phyloP scores from a whole-genome alignment of 2,888 invertebrate genomes.

The Seira ritae region DNA sequence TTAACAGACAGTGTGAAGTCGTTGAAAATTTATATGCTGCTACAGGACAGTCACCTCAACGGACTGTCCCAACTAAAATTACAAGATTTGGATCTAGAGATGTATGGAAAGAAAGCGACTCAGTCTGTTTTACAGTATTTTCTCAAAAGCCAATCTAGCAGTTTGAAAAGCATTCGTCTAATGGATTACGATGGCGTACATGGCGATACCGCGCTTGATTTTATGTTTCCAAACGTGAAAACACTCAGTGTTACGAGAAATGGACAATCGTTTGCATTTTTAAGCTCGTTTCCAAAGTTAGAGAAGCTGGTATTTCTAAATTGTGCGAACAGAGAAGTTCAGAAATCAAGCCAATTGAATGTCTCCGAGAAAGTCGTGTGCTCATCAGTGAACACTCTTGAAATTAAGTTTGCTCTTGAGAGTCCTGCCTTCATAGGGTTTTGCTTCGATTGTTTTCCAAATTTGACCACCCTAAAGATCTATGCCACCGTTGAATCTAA shows the following conservation, averaged over 20 bases:
- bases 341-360: not conserved
- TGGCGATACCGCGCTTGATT: not conserved
- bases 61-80: slow-evolving; percentile 7
- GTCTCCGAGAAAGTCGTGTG: not conserved
- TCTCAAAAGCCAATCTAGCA: not conserved
- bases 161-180: not conserved
- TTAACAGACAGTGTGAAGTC: slow-evolving; percentile 7
- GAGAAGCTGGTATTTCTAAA: slow-evolving; percentile 20
- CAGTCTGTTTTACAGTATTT: not conserved
- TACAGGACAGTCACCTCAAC: not conserved
- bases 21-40: slow-evolving; percentile 25
- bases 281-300: slow-evolving; percentile 10
- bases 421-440: not conserved
- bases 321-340: not conserved
- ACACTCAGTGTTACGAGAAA: slow-evolving; percentile 5
- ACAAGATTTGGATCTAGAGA: not conserved
- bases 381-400: not conserved
- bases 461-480: not conserved
- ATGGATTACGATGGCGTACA: slow-evolving; percentile 22
- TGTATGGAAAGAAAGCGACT: slow-evolving; percentile 25
- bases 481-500: not conserved
- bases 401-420: slow-evolving; percentile 17
- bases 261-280: not conserved
- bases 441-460: not conserved
- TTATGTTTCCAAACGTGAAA: not conserved